phyloP scores from a whole-genome alignment of 2,888 invertebrate species.

The Rambutsinella grinnellia region DNA sequence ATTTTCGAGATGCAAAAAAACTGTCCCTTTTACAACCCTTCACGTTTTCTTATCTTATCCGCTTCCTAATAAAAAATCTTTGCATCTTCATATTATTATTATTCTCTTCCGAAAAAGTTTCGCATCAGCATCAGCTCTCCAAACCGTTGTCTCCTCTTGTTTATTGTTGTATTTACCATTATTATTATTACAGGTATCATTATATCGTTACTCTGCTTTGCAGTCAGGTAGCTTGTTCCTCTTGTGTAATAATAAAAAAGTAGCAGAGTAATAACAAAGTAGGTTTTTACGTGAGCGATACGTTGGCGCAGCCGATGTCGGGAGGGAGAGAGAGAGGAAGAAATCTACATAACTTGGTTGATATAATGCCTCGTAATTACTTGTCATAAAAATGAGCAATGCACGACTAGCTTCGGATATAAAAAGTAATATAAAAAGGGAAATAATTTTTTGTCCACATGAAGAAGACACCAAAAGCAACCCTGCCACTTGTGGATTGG shows the following conservation, averaged over 20 bases:
- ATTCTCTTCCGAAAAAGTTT: too few species aligned
- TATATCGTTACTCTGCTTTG: neutral
- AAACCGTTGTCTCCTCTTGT: slow-evolving; percentile 1
- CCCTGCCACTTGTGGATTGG: neutral
- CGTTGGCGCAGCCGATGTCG: neutral
- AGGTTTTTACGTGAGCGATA: neutral
- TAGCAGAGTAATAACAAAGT: neutral
- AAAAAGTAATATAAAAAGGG: neutral
- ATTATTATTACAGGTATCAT: slow-evolving; percentile 25
- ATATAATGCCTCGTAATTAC: slow-evolving; percentile 59
- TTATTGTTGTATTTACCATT: slow-evolving; percentile 8
- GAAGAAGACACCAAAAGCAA: neutral
- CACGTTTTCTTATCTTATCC: too few species aligned
- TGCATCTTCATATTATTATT: too few species aligned
- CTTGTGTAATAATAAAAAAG: slow-evolving; percentile 9
- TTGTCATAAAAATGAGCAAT: slow-evolving; percentile 57
- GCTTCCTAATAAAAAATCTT: too few species aligned
- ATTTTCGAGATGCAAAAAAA: too few species aligned
- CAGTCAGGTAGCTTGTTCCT: slow-evolving; percentile 7
- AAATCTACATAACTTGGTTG: slow-evolving; percentile 26
- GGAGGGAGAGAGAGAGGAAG: slow-evolving; percentile 1
- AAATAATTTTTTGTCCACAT: slow-evolving; percentile 34
- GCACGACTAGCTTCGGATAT: slow-evolving; percentile 38
- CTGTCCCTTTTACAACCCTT: too few species aligned
- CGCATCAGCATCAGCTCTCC: neutral